These are phyloP conservation scores for Apeira syringaria DNA, from an alignment of 2,888 invertebrate species.

Conservation along the genomic window DNA sequence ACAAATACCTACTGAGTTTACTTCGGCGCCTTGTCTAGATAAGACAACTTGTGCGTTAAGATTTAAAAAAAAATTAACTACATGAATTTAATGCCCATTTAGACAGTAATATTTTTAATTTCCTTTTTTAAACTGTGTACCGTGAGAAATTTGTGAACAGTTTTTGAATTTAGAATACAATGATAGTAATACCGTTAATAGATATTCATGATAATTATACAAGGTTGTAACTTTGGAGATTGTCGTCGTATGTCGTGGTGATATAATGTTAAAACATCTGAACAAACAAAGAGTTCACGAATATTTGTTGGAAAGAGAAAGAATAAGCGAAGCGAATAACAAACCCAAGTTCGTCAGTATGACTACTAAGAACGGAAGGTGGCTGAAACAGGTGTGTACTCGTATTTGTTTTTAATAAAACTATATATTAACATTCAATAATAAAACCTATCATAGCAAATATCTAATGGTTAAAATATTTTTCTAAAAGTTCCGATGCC, in stretches of 20 bases:
- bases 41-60: constrained; percentile 40
- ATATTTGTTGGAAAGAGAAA: constrained; percentile 60
- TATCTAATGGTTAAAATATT: too few species aligned
- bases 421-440: too few species aligned
- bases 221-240: constrained; percentile 6
- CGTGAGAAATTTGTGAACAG: not conserved
- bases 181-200: too few species aligned
- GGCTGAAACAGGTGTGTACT: constrained; percentile 60
- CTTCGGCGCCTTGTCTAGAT: constrained; percentile 42
- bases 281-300: constrained; percentile 64
- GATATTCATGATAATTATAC: too few species aligned
- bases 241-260: constrained; percentile 10
- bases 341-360: constrained; percentile 50
- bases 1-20: constrained; percentile 36
- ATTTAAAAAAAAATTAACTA: too few species aligned
- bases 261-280: constrained; percentile 65
- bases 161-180: too few species aligned
- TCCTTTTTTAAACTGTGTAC: not conserved
- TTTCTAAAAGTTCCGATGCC: too few species aligned
- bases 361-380: constrained; percentile 61
- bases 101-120: not conserved
- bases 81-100: too few species aligned
- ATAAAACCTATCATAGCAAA: too few species aligned
- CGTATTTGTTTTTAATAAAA: too few species aligned
- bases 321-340: constrained; percentile 47